Base-by-base conservation (phyloP, 2,113 vertebrate genomes). In the Larimichthys polyactis region DNA sequence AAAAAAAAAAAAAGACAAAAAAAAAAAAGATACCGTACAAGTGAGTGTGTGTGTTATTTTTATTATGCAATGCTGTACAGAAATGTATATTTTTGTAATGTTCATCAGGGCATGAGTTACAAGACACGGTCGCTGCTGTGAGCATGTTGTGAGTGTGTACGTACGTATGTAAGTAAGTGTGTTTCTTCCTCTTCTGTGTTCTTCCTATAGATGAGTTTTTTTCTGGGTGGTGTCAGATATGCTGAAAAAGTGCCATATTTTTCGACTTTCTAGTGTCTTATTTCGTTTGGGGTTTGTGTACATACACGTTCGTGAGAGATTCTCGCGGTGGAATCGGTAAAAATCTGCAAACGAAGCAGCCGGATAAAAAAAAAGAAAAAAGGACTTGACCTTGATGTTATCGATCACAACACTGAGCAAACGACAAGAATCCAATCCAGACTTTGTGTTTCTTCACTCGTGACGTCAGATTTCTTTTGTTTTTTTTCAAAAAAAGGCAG, bases 1-100 rank as follows among this genome's bases (percentile, higher is more conserved):
- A 48, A 73, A 43, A 48, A 71, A 73, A 76, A 48, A 73, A 43
- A 48, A 81, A 58, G 10, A 24, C 32, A 32, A 32, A 32, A 3
- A 36, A 36, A 36, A 46, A 67, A 59, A 32, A 29, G 69, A 75
- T 40, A 79, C 17, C 44, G 70, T 85, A 60, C 57, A 66, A 54
- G 71, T 81, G 86, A n/a, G 79, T 83, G 75, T 81, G 71, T 82
- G 86, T 82, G 79, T 90, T 92, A 82, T 92, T 92, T 94, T 94
- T 95, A 89, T 94, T 95, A 95, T 95, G 94, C 94, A 95, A 95
- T 84, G 91, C 92, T 96, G 93, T 94, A 94, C 80, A 92, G 91
- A 95, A 94, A 95, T 90, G 87, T 94, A 92, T 96, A 95, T 96
- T 95, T 96, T 95, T 95, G 89, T 96, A 95, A 92, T 78, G 85